phyloP scores from a whole-genome alignment of 1,140 invertebrate genomes.

The Aphelenchoides fujianensis region DNA sequence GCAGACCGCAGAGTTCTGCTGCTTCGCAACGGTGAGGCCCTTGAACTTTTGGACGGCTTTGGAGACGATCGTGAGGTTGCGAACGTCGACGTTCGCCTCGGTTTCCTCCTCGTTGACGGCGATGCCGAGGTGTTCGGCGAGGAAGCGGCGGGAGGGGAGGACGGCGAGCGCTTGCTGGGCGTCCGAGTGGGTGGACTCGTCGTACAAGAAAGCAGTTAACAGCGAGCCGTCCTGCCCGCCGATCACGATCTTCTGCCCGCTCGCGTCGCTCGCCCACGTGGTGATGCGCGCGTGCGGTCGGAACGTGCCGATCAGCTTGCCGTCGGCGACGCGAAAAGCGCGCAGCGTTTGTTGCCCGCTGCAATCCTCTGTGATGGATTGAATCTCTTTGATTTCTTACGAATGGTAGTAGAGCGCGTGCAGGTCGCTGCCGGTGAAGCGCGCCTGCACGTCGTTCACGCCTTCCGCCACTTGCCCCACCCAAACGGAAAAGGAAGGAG shows the following conservation, averaged over 20 bases:
- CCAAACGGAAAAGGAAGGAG: conserved; percentile 17
- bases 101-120: conserved; percentile 24
- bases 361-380: no score
- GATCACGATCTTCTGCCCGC: conserved; percentile 47
- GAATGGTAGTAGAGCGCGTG: conserved; percentile 97
- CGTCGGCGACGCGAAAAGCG: conserved; percentile 43
- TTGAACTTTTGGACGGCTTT: conserved; percentile 56
- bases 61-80: conserved; percentile 48
- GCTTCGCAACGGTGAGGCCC: conserved; percentile 24
- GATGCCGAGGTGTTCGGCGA: conserved; percentile 47
- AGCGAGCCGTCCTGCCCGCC: conserved; percentile 51
- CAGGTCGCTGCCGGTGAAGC: conserved; percentile 87
- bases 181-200: conserved; percentile 28
- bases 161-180: conserved; percentile 30
- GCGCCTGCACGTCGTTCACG: conserved; percentile 87
- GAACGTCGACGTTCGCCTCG: conserved; percentile 46
- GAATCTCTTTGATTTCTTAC: conserved; percentile 83
- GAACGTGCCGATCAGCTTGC: conserved; percentile 39
- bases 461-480: conserved; percentile 83
- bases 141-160: conserved; percentile 42
- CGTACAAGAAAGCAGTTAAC: conserved; percentile 43
- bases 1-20: conserved; percentile 47
- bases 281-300: conserved; percentile 50
- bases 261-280: conserved; percentile 34
- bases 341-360: conserved; percentile 71